These are phyloP conservation scores for Drosophila maculinotata DNA, from an alignment of 2,888 invertebrate genomes.

Conservation along the genomic window DNA sequence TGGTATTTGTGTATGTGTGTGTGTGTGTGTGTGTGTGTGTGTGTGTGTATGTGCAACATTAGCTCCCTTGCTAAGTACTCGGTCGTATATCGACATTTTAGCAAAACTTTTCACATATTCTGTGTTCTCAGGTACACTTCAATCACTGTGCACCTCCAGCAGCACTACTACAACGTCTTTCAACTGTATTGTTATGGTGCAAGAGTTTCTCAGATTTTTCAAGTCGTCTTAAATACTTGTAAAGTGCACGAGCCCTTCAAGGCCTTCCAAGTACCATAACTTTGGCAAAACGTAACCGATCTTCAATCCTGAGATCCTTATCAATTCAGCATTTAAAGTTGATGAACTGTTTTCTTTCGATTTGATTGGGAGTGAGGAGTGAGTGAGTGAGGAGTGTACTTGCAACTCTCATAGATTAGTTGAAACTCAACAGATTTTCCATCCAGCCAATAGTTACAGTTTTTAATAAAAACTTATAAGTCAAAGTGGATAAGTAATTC, in stretches of 20 bases:
- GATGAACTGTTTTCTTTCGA: no score
- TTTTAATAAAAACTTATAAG: neutral
- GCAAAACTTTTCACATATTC: slow-evolving; percentile 49
- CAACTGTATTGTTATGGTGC: neutral
- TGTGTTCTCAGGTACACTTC: slow-evolving; percentile 14
- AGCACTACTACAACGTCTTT: neutral
- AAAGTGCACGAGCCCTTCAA: no score
- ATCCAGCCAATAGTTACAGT: no score
- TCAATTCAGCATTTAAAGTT: no score
- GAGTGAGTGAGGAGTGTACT: no score
- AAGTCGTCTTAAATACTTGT: neutral
- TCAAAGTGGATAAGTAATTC: neutral
- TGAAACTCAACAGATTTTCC: no score
- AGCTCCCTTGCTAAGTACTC: slow-evolving; percentile 4
- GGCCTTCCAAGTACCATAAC: no score
- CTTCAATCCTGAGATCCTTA: no score
- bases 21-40: neutral
- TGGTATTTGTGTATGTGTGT: slow-evolving; percentile 4
- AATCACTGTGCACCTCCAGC: slow-evolving; percentile 11
- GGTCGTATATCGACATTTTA: slow-evolving; percentile 33
- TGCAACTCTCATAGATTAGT: no score
- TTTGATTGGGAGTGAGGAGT: no score
- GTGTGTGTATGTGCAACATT: neutral
- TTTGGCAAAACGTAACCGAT: no score
- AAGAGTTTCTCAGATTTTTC: neutral